Evolutionary conservation across 2,888 invertebrate species (phyloP).

Genomic region (Erebia aethiops): DNA sequence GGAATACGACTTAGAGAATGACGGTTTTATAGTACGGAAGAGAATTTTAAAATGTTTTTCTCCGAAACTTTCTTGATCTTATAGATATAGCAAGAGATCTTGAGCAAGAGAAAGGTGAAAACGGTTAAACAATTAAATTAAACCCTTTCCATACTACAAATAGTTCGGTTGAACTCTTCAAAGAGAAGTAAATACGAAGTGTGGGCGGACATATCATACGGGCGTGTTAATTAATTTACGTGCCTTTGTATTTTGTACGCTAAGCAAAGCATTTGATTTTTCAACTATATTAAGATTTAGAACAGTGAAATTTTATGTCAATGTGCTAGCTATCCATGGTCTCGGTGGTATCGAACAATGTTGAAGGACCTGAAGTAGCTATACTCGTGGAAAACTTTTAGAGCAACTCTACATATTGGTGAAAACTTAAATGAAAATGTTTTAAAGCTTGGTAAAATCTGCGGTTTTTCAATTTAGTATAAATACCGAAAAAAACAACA

Average conservation of each 20-base stretch:
- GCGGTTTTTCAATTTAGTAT: too few relatives aligned
- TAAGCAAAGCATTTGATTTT: slow-evolving; percentile 1
- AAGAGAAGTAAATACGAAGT: slow-evolving; percentile 64
- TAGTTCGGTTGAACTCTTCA: slow-evolving; percentile 52
- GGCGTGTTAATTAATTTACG: slow-evolving; percentile 57
- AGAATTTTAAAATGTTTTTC: not conserved
- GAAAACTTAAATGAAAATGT: too few relatives aligned
- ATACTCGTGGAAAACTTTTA: too few relatives aligned
- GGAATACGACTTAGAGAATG: not conserved
- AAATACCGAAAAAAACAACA: too few relatives aligned
- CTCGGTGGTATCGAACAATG: not conserved
- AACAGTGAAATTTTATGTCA: not conserved
- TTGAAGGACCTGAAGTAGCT: too few relatives aligned
- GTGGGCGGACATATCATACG: slow-evolving; percentile 61
- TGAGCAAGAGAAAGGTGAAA: slow-evolving; percentile 2
- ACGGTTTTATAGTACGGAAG: not conserved
- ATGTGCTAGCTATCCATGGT: not conserved
- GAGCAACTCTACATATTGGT: too few relatives aligned
- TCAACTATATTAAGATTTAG: not conserved
- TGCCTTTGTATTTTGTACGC: not conserved
- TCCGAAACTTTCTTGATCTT: not conserved
- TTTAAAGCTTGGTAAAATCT: too few relatives aligned
- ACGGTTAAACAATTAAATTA: not conserved
- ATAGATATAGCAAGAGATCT: not conserved
- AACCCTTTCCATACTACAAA: slow-evolving; percentile 27